Evolutionary conservation across 1,140 invertebrate species (phyloP), one percentile per base, ranked within the genome.

Genomic region (Melanaphis sacchari): DNA sequence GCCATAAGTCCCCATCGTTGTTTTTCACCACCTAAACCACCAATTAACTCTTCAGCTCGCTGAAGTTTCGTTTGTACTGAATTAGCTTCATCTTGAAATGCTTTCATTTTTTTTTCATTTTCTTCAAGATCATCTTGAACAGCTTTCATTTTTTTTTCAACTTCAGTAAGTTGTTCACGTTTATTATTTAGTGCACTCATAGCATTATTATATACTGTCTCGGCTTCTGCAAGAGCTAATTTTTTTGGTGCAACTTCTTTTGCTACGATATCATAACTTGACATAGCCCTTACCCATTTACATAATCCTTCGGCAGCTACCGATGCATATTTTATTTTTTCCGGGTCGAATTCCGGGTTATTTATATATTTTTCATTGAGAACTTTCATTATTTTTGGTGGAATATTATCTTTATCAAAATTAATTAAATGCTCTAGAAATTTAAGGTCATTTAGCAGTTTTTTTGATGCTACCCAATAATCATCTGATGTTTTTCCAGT

Each of bases 341-440:
- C 97, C 0, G 98, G 98, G 95, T 99, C 98, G 95, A 99, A 99
- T 81, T 96, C 97, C 94, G 98, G 97, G 94, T 97, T 96, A 15
- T 96, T 96, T 94, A 99, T 95, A 89, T 98, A 97, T 93, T 96
- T 97, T n/a, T 97, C 97, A 36, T 97, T 96, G 93, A 99, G 96
- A 94, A 97, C 98, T 94, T 97, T 96, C 96, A 99, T 99, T 2
- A 98, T 96, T 4, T 96, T 95, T 0, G 97, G 96, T 22, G 97
- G 96, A 95, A 99, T 98, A 95, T 98, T 97, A 95, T 99, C 99
- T 96, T 99, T 99, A 94, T 99, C 98, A 94, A 97, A 99, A 94
- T 97, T 96, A 38, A 98, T 96, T 31, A 99, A 95, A 41, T 96
- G 96, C 93, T 98, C 97, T 43, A 99, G 95, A 95, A 99, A 99